phyloP scores from a whole-genome alignment of 64 coral and sea anemone genomes.

The Hydrozoanthus tunicans region DNA sequence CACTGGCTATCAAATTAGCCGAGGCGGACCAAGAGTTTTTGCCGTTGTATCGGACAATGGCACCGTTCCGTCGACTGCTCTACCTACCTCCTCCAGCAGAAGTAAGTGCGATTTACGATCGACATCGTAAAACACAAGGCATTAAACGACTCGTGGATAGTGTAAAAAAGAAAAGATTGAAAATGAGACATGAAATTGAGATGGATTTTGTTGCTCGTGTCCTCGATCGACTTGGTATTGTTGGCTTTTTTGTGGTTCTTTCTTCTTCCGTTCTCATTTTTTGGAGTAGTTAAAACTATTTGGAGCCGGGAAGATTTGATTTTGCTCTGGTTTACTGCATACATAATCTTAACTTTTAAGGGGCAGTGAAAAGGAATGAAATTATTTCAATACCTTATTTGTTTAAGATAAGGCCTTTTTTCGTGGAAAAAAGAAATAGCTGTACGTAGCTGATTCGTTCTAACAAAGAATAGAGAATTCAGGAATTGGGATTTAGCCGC shows the following conservation, averaged over 20 bases:
- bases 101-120: not conserved
- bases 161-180: not conserved
- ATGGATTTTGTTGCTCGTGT: constrained; percentile 45
- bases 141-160: constrained; percentile 8
- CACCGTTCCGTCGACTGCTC: constrained; percentile 28
- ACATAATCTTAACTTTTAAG: too few species aligned
- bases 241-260: constrained; percentile 38
- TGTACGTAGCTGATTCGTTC: too few species aligned
- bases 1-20: not conserved
- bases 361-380: too few species aligned
- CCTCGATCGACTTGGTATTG: constrained; percentile 28
- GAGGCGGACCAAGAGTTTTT: constrained; percentile 33
- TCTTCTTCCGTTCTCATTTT: not conserved
- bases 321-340: too few species aligned
- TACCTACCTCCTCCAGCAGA: constrained; percentile 7
- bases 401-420: too few species aligned
- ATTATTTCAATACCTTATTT: too few species aligned
- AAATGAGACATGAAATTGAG: constrained; percentile 1
- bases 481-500: too few species aligned
- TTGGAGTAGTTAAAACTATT: not conserved
- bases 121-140: constrained; percentile 27
- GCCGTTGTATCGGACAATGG: constrained; percentile 12
- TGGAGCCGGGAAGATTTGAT: not conserved
- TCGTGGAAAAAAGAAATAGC: too few species aligned
- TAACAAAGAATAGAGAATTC: too few species aligned